Base-by-base conservation (phyloP, 92 coral and sea anemone species). In the Porites lobata region DNA sequence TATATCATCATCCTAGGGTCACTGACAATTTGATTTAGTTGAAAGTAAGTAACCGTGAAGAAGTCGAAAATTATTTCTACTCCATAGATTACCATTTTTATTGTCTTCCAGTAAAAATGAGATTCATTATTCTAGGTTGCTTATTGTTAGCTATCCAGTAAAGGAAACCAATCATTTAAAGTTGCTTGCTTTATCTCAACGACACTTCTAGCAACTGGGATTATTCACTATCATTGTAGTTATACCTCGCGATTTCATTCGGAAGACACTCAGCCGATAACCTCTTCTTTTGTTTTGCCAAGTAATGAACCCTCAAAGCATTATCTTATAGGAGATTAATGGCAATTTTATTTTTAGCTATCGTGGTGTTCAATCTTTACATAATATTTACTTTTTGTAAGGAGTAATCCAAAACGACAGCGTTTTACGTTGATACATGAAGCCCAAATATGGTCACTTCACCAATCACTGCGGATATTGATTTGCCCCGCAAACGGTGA, bases 251-350 rank as follows among this genome's bases (percentile, higher is more conserved):
- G 22, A 72, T 43, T 19, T 18, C 54, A 70, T 15, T 70, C 17
- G 47, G 47, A 4, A 38, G 52, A 24, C 75, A 70, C 38, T 38
- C 22, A 70, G 75, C 54, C 47, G 50, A 47, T 72, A 32, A 18
- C 50, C 76, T 72, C 47, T 7, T 18, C 76, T 32, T 29, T 72
- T 72, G 76, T 72, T 72, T 72, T 15, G 18, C 18, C n/a, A 15
- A 38, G 47, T 21, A 72, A 72, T 72, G 58, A 72, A 72, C 47
- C 26, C 18, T 75, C 65, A 75, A 75, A 56, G 79, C 65, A 38
- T 38, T 17, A 21, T 56, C 56, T 75, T 75, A 75, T 11, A 12
- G 29, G 47, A 65, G 65, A 75, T 75, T 75, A 56, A 75, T 75
- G 43, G 63, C 66, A 75, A 13, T 5, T 52, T 50, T 72, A 72